These are phyloP conservation scores for Tachuris rubrigastra DNA, from an alignment of 2,113 vertebrate species.

Conservation along the genomic window DNA sequence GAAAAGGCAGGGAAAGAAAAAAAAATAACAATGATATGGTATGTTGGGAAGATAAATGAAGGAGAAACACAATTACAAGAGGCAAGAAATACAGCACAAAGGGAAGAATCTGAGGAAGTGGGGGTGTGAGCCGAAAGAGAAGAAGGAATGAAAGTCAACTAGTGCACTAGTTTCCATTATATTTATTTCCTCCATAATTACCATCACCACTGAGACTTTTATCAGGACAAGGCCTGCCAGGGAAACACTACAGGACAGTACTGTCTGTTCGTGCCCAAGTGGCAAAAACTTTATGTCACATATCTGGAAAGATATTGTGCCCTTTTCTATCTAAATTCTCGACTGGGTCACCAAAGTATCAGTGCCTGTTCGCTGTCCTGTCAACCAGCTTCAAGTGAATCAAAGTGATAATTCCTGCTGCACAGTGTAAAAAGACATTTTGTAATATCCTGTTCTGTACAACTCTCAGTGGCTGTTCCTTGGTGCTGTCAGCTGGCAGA, in stretches of 20 bases:
- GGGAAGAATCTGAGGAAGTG: neutral
- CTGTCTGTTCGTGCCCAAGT: neutral
- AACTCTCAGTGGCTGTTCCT: neutral
- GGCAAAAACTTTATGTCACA: neutral
- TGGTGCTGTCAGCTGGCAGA: neutral
- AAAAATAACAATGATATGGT: neutral
- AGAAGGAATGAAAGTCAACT: neutral
- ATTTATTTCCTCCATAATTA: constrained; percentile 3
- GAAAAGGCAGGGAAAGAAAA: neutral
- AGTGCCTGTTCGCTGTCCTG: neutral
- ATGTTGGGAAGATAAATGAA: constrained; percentile 34
- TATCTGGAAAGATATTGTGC: neutral
- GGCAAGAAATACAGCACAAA: neutral
- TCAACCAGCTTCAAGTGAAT: neutral
- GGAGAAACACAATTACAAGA: neutral
- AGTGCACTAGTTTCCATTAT: neutral
- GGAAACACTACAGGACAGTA: neutral
- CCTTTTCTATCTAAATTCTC: neutral
- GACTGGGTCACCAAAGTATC: neutral
- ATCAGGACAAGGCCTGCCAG: neutral
- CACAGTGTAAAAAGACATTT: neutral
- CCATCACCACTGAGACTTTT: neutral
- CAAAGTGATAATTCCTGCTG: neutral
- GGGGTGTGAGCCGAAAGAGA: neutral
- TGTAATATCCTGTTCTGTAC: neutral